Evolutionary conservation across 30 jellyfish, hydroid and myxozoan species (phyloP).

Genomic region (Pelagia noctiluca): DNA sequence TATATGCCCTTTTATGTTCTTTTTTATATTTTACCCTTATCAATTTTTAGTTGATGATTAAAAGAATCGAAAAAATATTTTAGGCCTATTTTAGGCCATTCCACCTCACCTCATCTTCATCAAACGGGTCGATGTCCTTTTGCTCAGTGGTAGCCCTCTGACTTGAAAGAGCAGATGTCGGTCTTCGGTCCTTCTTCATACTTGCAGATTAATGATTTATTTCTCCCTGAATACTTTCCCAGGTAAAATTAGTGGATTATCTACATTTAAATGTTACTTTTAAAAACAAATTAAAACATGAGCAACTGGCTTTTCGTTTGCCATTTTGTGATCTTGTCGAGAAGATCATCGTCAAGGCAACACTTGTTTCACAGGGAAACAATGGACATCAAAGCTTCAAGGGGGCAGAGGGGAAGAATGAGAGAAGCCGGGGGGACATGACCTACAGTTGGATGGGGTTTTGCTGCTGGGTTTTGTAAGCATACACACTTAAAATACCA

Average conservation of each 20-base stretch:
- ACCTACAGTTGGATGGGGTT: no score
- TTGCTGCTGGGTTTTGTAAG: no score
- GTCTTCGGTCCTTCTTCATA: slow-evolving; percentile 78
- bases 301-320: slow-evolving; percentile 2
- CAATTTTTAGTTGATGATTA: no score
- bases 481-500: no score
- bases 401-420: no score
- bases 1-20: no score
- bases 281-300: neutral
- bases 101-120: slow-evolving; percentile 82
- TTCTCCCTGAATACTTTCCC: neutral
- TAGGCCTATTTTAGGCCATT: slow-evolving; percentile 6
- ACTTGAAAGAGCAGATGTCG: slow-evolving; percentile 81
- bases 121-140: slow-evolving; percentile 84
- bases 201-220: neutral
- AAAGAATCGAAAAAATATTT: no score
- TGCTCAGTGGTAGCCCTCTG: slow-evolving; percentile 31
- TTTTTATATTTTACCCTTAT: no score
- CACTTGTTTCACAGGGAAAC: no score
- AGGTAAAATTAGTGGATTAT: neutral
- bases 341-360: neutral
- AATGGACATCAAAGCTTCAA: no score
- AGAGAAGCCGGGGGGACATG: no score
- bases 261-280: neutral
- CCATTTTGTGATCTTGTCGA: neutral